Evolutionary conservation across 2,888 invertebrate species (phyloP), one percentile per base, ranked within the genome.

Genomic region (Drosophila testacea): DNA sequence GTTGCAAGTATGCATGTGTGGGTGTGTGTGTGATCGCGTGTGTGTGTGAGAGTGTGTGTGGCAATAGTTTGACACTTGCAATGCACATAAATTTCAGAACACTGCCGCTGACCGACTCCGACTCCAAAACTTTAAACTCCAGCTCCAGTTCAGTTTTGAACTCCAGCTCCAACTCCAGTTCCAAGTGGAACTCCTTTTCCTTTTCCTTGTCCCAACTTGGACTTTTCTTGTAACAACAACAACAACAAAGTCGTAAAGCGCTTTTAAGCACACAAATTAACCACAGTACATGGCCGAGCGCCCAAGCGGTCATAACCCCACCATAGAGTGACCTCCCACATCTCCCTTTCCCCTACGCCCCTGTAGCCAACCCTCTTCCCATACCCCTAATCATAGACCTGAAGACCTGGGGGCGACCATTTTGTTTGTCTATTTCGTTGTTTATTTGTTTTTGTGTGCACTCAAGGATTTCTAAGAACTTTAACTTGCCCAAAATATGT

Each of bases 211-310:
- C n/a, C 5, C 39, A 48, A 28, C 32, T 69, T 11, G 59, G 42
- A 39, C 54, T 61, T 13, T 32, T 1, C 54, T 22, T 22, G 41
- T n/a, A 52, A 11, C 34, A 38, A 36, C 71, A 70, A 34, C 50
- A 57, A 67, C 6, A 48, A 13, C 51, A 22, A 89, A 89, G 88
- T 90, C 89, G 89, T 91, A 90, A 91, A 89, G 90, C 81, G 89
- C 91, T 90, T 90, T 91, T 90, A 88, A 91, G 91, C 91, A 90
- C 91, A 91, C 91, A 91, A 91, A 91, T 91, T 91, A 89, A 90
- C 90, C 85, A 86, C 90, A 88, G 89, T 76, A 82, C 89, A 90
- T 88, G 83, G 83, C 71, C 77, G 77, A 77, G 80, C 77, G 76
- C 68, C 77, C 79, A 73, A 72, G 72, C 79, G 75, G 77, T 79